Base-by-base conservation (phyloP, 2,797 vertebrate species). In the Merluccius polli region DNA sequence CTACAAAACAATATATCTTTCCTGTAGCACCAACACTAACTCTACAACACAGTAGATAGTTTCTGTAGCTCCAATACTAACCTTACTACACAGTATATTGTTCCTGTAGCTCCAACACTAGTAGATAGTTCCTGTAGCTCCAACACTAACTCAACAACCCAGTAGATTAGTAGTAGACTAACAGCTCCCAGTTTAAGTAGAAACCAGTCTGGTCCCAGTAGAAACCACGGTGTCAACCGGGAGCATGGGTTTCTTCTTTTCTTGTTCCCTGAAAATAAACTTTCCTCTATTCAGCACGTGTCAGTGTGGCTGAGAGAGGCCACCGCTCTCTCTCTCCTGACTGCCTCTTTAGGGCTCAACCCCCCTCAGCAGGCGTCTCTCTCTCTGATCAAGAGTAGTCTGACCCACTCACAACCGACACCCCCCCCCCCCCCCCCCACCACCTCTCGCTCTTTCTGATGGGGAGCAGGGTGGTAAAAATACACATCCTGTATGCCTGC, bases 131-230 rank as follows among this genome's bases (percentile, higher is more conserved):
- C 36, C 36, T 38, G 36, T 38, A 38, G 36, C 36, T 38, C 36
- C 36, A 38, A 38, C 36, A 38, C 36, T 38, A 38, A 38, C 36
- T 38, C 36, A 4, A 38, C 4, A 38, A 38, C 36, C 4, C 36
- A 38, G 36, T n/a, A n/a, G n/a, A n/a, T n/a, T n/a, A n/a, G n/a
- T n/a, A n/a, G n/a, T n/a, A n/a, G n/a, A n/a, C n/a, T n/a, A n/a
- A n/a, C n/a, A n/a, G n/a, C 24, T 63, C 48, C 48, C 48, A 63
- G 59, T 63, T 59, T 59, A 59, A 63, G 59, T 63, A 63, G 59
- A 63, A 63, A 63, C 7, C 52, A n/a, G 9, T 59, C 21, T 59
- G 21, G 44, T 21, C 44, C 44, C 16, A 59, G 52, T n/a, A 9
- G 7, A 59, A 59, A 59, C n/a, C n/a, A 12, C 59, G 27, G n/a